Base-by-base conservation (phyloP, 2,888 invertebrate species). In the Balanococcus diminutus region DNA sequence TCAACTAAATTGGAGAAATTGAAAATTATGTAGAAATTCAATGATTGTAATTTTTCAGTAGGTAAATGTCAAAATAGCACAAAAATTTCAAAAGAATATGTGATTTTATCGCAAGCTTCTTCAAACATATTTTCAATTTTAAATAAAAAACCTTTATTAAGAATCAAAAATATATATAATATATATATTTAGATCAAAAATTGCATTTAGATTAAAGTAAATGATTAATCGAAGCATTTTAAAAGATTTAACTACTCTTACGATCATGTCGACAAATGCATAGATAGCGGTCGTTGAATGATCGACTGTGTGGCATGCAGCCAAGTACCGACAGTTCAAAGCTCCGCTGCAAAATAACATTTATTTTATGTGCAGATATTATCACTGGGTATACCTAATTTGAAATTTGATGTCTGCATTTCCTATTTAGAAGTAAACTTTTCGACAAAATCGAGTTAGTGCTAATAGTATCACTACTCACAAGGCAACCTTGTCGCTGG, bases 251-350 rank as follows among this genome's bases (percentile, higher is more conserved):
- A 9, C 61, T 72, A 32, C 11, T 14, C 11, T 72, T 31, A 16
- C 8, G 31, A 3, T 32, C n/a, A 14, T n/a, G 72, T 31, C 72
- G 72, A 31, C 31, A 72, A 28, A 25, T 61, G 25, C n/a, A n/a
- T n/a, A n/a, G 61, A n/a, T n/a, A 72, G 72, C 31, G 31, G 25
- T 25, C n/a, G 72, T 31, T 72, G n/a, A 72, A 32, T 72, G 72
- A 72, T 72, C 32, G 31, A 72, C 72, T 32, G n/a, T n/a, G 16
- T 72, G 72, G 72, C 72, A 16, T 28, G n/a, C 3, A 16, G 72
- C 72, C 72, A 72, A 72, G 72, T 31, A 72, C 5, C 31, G 32
- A 31, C 32, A 31, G 72, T 72, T 72, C 72, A 72, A 72, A 72
- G 72, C 72, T 72, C 72, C 32, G 31, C 32, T 32, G 31, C 72